Conservation (phyloP, 2,888 invertebrate genomes). For the Gandaritis pyraliata region DNA sequence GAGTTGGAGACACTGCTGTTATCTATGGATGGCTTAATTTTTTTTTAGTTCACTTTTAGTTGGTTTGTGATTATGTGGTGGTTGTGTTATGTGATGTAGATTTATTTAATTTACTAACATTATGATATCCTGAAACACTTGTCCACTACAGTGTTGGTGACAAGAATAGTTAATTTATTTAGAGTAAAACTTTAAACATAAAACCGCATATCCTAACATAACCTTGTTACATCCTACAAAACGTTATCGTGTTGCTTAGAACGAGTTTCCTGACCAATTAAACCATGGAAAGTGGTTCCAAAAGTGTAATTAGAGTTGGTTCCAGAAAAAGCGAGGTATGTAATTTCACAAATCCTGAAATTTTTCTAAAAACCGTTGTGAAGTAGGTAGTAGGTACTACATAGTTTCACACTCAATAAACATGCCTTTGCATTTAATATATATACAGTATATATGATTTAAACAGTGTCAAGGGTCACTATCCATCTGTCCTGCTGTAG, state of each 20-base stretch:
- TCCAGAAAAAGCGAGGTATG: constrained; percentile 93
- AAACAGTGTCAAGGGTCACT: no score
- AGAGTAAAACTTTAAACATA: background rate
- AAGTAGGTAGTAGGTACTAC: no score
- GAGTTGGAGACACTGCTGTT: no score
- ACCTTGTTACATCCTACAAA: constrained; percentile 35
- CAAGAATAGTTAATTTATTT: constrained; percentile 48
- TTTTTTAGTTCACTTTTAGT: background rate
- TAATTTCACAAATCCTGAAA: constrained; percentile 30
- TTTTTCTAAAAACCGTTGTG: background rate
- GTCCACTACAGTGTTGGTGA: constrained; percentile 83
- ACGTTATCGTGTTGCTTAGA: constrained; percentile 49
- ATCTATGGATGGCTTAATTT: background rate
- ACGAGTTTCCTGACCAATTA: constrained; percentile 41
- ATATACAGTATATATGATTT: no score
- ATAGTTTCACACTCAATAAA: no score
- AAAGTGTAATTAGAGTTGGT: constrained; percentile 88
- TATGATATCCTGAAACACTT: constrained; percentile 46
- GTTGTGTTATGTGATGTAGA: background rate
- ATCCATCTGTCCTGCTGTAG: no score
- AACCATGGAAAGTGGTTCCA: constrained; percentile 69
- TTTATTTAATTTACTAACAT: constrained; percentile 10
- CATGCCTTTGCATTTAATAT: no score
- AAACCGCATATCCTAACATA: constrained; percentile 37
- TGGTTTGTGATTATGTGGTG: no score